These are phyloP conservation scores for Mobula birostris DNA, from an alignment of 2,113 vertebrate species.

Conservation along the genomic window DNA sequence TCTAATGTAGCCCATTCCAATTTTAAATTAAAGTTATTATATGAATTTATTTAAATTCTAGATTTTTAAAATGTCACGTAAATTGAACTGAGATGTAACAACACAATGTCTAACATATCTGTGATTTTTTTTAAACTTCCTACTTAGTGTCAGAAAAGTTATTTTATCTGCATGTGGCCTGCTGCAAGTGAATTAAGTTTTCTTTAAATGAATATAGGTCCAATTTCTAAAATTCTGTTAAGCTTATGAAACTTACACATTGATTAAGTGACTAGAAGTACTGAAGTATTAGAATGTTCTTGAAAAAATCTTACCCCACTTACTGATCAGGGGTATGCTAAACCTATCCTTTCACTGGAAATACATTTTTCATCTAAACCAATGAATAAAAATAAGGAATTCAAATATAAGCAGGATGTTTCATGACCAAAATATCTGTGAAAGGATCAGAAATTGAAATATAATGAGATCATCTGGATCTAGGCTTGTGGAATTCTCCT, in stretches of 20 bases:
- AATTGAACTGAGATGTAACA: too few relatives aligned
- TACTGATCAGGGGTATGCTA: background rate
- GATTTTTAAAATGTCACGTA: background rate
- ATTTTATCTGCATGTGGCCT: background rate
- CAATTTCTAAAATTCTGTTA: background rate
- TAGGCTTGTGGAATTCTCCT: background rate
- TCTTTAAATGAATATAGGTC: background rate
- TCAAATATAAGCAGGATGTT: conserved; percentile 4
- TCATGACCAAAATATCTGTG: conserved; percentile 15
- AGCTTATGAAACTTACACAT: background rate
- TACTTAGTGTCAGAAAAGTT: background rate
- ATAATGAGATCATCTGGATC: conserved; percentile 21
- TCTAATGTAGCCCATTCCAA: too few relatives aligned
- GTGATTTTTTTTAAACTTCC: background rate
- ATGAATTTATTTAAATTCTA: too few relatives aligned
- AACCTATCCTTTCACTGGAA: background rate
- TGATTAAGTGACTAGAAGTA: background rate
- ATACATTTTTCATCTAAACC: conserved; percentile 32
- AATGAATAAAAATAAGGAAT: background rate
- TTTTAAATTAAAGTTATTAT: too few relatives aligned
- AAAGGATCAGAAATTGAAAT: background rate
- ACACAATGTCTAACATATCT: background rate
- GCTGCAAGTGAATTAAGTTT: background rate
- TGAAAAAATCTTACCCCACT: background rate
- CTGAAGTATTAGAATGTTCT: background rate